A percentile compares a stretch with the other conserved stretches of the same genome.
phyloP scores from a whole-genome alignment of 2,113 vertebrate genomes.

The Pristiophorus japonicus region DNA sequence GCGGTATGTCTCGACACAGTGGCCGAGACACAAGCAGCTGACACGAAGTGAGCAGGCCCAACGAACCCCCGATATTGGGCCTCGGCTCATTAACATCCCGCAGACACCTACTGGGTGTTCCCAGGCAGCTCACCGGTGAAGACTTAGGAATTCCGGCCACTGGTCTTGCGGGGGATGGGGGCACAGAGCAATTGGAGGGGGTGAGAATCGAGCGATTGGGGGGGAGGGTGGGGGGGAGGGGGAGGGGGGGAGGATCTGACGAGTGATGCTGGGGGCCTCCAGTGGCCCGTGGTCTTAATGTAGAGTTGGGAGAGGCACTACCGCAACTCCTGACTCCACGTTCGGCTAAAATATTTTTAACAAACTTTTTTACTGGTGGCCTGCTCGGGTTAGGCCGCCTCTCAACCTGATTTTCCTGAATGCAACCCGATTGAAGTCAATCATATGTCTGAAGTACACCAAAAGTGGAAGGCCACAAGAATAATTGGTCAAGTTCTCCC shows the following conservation, averaged over 20 bases:
- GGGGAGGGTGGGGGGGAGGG: not conserved
- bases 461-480: not conserved
- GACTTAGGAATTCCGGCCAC: not conserved
- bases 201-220: not conserved
- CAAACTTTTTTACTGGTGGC: not conserved
- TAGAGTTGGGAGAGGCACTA: too few species aligned
- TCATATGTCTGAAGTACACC: not conserved
- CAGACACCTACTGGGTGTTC: too few species aligned
- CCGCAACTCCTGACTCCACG: too few species aligned
- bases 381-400: not conserved
- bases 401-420: not conserved
- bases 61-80: not conserved
- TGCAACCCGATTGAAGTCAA: not conserved
- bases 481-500: too few species aligned
- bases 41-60: not conserved
- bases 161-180: not conserved
- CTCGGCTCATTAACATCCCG: not conserved
- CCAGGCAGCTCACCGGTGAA: not conserved
- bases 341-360: not conserved
- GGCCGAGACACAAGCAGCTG: too few species aligned
- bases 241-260: not conserved
- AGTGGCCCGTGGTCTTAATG: not conserved
- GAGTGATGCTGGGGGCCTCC: not conserved
- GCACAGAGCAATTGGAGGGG: not conserved
- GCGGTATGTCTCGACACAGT: not conserved